Evolutionary conservation across 2,797 vertebrate genomes (phyloP), one percentile per base, ranked within the genome.

Genomic region (Alosa sapidissima): DNA sequence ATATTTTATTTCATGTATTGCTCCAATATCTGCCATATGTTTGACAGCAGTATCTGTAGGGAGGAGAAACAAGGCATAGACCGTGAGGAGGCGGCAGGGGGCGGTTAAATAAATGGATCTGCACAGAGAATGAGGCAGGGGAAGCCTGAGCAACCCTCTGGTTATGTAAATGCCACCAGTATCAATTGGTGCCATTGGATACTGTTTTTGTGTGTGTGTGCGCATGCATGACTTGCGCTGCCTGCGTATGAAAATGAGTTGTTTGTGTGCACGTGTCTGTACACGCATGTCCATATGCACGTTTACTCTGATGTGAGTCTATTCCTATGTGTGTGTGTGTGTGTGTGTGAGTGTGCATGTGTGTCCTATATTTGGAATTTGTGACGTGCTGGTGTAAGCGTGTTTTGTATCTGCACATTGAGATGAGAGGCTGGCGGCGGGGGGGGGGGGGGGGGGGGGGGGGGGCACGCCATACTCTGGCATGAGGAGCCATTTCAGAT

Each of bases 141-240:
- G 5, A 24, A 24, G 36, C 45, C 72, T 78, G 6, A 47, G 16
- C 84, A 86, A 75, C 60, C 6, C 48, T 85, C 85, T 41, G 81
- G 91, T 94, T 94, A 94, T 89, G 91, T 94, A 94, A 94, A 92
- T 84, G 87, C 89, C 89, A 93, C 84, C 41, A 86, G 87, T 84
- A 90, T 93, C 91, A 89, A 93, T 93, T 93, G 92, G 88, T 89
- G 72, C 81, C 92, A 91, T 94, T 92, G 93, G 91, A 81, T 84
- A 58, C 82, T 91, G 83, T 89, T 84, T 87, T 49, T 84, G 62
- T 87, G 82, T 19, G 28, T 84, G 62, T 81, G 84, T 48, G 75
- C 81, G 86, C 72, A 21, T 78, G 72, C 72, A 19, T 78, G 41
- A 16, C 21, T 41, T 21, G 87, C 81, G 87, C 87, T 84, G 85